A percentile compares a stretch with the other conserved stretches of the same genome.
These are phyloP conservation scores for Stichopus chloronotus DNA, from an alignment of 35 echinoderm and acorn worm genomes.

Conservation along the genomic window DNA sequence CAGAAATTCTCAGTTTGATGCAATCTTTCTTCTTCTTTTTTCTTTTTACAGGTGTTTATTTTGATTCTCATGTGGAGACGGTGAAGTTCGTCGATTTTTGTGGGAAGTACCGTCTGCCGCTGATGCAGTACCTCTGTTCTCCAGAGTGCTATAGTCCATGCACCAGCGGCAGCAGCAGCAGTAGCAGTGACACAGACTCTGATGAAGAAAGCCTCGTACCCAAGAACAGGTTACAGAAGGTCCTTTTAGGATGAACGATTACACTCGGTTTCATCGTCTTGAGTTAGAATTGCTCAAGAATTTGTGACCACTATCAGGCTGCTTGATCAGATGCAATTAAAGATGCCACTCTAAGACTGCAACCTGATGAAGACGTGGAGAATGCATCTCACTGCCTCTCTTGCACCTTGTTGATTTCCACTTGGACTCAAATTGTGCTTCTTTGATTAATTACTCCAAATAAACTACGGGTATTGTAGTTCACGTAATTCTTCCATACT, in stretches of 20 bases:
- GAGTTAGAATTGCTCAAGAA: neutral
- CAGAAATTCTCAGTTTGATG: no score
- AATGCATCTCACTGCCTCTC: no score
- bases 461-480: no score
- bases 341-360: no score
- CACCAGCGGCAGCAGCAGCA: conserved; percentile 7
- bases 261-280: neutral
- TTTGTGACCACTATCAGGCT: neutral
- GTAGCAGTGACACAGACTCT: conserved; percentile 67
- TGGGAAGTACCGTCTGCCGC: conserved; percentile 93
- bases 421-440: no score
- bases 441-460: no score
- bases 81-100: conserved; percentile 99
- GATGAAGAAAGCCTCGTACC: conserved; percentile 79
- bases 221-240: conserved; percentile 77
- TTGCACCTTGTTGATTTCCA: no score
- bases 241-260: conserved; percentile 76
- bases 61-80: conserved; percentile 87
- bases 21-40: neutral
- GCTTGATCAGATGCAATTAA: no score
- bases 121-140: conserved; percentile 95
- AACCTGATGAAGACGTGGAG: no score
- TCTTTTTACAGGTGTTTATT: conserved; percentile 82
- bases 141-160: conserved; percentile 70
- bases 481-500: no score